phyloP scores from a whole-genome alignment of 2,888 invertebrate genomes.

The Pristionchus arcanus region DNA sequence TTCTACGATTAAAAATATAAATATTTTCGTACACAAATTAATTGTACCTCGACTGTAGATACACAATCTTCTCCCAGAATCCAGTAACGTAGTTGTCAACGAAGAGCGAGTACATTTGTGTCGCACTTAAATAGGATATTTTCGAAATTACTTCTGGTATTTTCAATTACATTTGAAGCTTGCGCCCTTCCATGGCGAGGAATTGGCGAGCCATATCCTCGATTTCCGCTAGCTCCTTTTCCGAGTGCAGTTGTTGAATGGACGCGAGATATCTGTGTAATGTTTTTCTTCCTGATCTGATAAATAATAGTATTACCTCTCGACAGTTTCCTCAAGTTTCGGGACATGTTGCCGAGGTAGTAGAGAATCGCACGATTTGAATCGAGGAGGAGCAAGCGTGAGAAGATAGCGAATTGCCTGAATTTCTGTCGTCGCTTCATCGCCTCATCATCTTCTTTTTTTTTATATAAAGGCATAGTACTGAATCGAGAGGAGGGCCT shows the following conservation, averaged over 20 bases:
- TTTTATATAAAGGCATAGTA: no score
- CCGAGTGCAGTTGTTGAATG: conserved; percentile 61
- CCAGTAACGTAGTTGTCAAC: conserved; percentile 74
- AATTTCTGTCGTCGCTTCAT: no score
- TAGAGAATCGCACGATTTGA: conserved; percentile 70
- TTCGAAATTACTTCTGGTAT: background rate
- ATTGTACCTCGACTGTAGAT: conserved; percentile 66
- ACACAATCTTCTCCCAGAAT: conserved; percentile 76
- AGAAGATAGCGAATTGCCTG: no score
- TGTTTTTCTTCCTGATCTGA: no score
- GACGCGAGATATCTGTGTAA: conserved; percentile 69
- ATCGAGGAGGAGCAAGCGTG: no score
- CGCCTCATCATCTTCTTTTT: no score
- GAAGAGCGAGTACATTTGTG: conserved; percentile 66
- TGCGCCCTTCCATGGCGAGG: conserved; percentile 68
- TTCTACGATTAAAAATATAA: no score
- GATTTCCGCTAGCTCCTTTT: conserved; percentile 68
- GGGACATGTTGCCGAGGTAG: conserved; percentile 72
- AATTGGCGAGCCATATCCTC: conserved; percentile 64
- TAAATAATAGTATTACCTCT: conserved; percentile 48
- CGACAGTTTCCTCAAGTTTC: conserved; percentile 66
- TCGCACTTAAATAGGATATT: conserved; percentile 50
- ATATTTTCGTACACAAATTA: no score
- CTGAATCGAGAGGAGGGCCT: no score
- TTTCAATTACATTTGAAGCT: conserved; percentile 62